Evolutionary conservation across 2,113 vertebrate genomes (phyloP).

Genomic region (Cavia porcellus): DNA sequence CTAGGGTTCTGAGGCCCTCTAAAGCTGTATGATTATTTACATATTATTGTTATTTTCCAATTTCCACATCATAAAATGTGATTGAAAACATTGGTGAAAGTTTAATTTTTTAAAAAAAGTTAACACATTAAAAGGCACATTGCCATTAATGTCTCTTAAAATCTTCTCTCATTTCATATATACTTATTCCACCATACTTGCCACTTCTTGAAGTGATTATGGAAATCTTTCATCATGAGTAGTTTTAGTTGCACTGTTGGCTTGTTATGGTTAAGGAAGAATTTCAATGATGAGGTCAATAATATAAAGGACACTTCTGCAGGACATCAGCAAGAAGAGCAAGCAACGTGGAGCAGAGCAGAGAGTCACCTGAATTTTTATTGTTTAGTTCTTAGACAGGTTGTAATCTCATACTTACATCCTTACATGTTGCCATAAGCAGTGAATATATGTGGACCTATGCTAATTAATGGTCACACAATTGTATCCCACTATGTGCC

Average conservation of each 20-base stretch:
- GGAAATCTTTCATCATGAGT: background rate
- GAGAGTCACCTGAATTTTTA: background rate
- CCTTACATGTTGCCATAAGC: background rate
- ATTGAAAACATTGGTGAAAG: background rate
- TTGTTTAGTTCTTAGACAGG: background rate
- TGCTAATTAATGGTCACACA: background rate
- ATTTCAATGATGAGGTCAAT: background rate
- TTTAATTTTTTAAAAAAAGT: background rate
- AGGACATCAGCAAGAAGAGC: background rate
- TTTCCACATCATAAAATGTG: background rate
- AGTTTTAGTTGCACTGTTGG: background rate
- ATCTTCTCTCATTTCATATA: background rate
- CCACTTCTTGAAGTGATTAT: background rate
- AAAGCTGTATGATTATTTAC: background rate
- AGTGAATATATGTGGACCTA: background rate
- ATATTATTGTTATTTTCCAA: background rate
- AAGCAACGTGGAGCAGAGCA: background rate
- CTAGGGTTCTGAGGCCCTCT: accelerated
- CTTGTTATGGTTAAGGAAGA: background rate
- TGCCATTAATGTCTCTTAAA: background rate
- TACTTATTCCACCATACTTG: background rate
- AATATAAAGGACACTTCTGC: background rate
- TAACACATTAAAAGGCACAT: background rate
- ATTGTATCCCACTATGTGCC: background rate
- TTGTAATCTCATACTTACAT: background rate